Evolutionary conservation across 2,113 vertebrate genomes (phyloP), one percentile per base, ranked within the genome.

Genomic region (Hyperoodon ampullatus): DNA sequence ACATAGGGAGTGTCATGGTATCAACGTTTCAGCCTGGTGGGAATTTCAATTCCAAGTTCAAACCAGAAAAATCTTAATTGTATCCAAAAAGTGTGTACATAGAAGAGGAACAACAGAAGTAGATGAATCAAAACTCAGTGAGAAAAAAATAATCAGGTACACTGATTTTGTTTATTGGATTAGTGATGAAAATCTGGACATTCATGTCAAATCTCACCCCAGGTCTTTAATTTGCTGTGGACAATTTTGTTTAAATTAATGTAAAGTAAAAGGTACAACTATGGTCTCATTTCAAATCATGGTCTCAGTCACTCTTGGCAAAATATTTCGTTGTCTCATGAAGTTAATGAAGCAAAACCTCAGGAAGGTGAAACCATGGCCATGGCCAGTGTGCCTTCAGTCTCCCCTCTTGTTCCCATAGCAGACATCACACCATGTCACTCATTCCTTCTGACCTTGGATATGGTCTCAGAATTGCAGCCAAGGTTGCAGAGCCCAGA

Each of bases 31-130:
- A 35, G 15, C 35, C 12, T 13, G 72, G 39, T 50, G 39, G 14
- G 24, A 61, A 90, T 88, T 94, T 68, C 82, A 88, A 1, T 93
- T 61, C 42, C 72, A 61, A 50, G 55, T 91, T 95, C 35, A 72
- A 93, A 63, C 19, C 33, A 70, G 95, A 77, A 77, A 93, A 53
- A 61, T 82, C n/a, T 65, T 88, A 90, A 74, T 81, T n/a, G 12
- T 68, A 24, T 93, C 60, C 83, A 88, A 66, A 85, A 68, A 33
- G 21, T 19, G 16, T 61, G 28, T 33, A n/a, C 44, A 65, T n/a
- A 42, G 39, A 80, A 50, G 63, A 61, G 16, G 39, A 75, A 6
- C 42, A 80, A 28, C 28, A 35, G 11, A 71, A 26, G n/a, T 28
- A 53, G 21, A 53, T 55, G 61, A 78, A 89, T 58, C 47, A 61